These are phyloP conservation scores for Bombus cullumanus DNA, from an alignment of 1,140 invertebrate genomes.

Conservation along the genomic window DNA sequence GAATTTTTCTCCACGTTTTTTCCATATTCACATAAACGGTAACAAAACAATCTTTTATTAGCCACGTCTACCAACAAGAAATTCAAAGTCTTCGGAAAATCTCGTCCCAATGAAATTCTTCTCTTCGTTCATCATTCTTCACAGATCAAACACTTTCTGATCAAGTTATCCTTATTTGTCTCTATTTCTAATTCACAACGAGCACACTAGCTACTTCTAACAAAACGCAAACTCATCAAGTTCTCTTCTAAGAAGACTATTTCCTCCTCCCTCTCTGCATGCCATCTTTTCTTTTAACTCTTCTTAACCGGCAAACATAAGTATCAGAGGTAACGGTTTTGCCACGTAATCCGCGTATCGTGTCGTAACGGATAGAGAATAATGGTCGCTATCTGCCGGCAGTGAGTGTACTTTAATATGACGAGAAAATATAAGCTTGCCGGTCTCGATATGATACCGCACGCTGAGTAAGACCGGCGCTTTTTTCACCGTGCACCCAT, in stretches of 20 bases:
- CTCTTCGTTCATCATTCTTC: too few species aligned
- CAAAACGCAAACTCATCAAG: background rate
- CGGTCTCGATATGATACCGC: slow-evolving; percentile 54
- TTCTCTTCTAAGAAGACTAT: background rate
- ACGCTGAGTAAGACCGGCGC: slow-evolving; percentile 33
- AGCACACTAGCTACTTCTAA: background rate
- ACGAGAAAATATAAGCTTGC: slow-evolving; percentile 60
- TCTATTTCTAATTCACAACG: too few species aligned
- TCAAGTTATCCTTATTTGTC: too few species aligned
- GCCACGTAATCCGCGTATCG: slow-evolving; percentile 43
- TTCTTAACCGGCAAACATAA: background rate
- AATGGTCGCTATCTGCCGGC: slow-evolving; percentile 52
- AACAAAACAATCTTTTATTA: too few species aligned
- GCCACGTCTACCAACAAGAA: too few species aligned
- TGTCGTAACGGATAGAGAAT: slow-evolving; percentile 58
- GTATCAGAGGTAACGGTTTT: slow-evolving; percentile 37
- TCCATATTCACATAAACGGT: too few species aligned
- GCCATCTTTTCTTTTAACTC: background rate
- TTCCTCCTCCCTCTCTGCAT: background rate
- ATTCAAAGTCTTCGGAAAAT: too few species aligned
- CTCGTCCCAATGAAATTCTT: too few species aligned
- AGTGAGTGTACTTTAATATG: slow-evolving; percentile 52
- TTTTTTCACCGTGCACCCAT: slow-evolving; percentile 14
- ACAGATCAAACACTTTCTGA: too few species aligned
- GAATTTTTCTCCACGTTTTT: too few species aligned